phyloP scores from a whole-genome alignment of 2,113 vertebrate species.

The Haemorhous mexicanus region DNA sequence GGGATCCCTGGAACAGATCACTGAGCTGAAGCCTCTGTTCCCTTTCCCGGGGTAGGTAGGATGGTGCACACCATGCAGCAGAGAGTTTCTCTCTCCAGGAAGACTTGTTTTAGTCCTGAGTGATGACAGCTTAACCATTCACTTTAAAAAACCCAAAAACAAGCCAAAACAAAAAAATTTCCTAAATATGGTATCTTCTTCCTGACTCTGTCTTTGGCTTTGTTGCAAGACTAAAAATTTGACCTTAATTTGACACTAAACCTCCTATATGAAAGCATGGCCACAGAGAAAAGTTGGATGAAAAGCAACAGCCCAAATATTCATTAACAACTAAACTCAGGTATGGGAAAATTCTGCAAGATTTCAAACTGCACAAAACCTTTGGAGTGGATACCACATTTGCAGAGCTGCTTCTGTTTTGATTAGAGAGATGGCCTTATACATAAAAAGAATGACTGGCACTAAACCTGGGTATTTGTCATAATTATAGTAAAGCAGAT shows the following conservation, averaged over 20 bases:
- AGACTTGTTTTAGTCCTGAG: neutral
- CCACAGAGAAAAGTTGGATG: neutral
- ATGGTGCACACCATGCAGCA: neutral
- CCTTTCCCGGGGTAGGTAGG: neutral
- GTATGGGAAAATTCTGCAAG: neutral
- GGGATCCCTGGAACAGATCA: neutral
- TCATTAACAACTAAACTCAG: neutral
- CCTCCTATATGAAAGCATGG: neutral
- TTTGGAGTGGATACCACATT: neutral
- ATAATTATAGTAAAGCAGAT: constrained; percentile 22
- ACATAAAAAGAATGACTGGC: neutral
- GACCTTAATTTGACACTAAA: neutral
- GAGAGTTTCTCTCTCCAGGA: neutral
- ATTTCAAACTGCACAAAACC: neutral
- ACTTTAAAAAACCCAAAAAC: neutral
- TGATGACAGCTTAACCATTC: neutral
- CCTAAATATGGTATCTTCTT: neutral
- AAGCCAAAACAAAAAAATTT: neutral
- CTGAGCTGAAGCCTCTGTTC: neutral
- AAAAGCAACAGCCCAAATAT: neutral
- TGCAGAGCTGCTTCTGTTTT: neutral
- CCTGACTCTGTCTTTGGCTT: neutral
- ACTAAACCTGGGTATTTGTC: neutral
- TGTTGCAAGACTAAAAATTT: neutral
- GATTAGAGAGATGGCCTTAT: neutral